Conservation (phyloP, 2,113 vertebrate species). For the Agapornis roseicollis region DNA sequence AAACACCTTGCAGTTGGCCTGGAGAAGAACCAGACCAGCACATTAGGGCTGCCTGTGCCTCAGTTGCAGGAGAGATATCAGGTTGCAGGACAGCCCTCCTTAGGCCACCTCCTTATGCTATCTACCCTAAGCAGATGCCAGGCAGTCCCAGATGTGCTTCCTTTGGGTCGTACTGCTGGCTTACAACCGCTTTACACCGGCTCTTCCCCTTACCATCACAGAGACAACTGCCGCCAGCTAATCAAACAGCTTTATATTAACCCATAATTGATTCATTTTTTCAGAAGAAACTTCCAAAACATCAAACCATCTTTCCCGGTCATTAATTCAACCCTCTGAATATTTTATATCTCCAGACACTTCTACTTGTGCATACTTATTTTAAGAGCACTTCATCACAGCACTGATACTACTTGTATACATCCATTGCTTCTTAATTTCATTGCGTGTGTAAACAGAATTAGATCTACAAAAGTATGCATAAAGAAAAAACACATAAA, state of each 20-base stretch:
- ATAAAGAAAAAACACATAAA: background rate
- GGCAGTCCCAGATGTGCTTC: rapidly evolving
- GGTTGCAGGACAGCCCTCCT: background rate
- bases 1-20: background rate
- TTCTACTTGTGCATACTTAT: conserved; percentile 21
- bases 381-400: conserved; percentile 53
- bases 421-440: background rate
- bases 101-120: background rate
- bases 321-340: conserved; percentile 52
- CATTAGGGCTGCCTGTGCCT: background rate
- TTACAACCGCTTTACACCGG: rapidly evolving
- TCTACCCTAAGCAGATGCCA: background rate
- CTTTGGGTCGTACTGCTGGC: rapidly evolving
- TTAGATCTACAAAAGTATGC: background rate
- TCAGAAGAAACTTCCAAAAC: background rate
- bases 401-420: conserved; percentile 9
- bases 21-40: background rate
- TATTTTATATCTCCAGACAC: conserved; percentile 54
- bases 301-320: background rate
- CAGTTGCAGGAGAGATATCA: background rate
- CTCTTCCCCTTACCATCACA: background rate
- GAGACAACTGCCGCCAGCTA: background rate
- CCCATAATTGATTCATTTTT: conserved; percentile 13
- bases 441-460: background rate
- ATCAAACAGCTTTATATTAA: conserved; percentile 43